Evolutionary conservation across 2,797 vertebrate species (phyloP), one percentile per base, ranked within the genome.

Genomic region (Diplodus sargus): DNA sequence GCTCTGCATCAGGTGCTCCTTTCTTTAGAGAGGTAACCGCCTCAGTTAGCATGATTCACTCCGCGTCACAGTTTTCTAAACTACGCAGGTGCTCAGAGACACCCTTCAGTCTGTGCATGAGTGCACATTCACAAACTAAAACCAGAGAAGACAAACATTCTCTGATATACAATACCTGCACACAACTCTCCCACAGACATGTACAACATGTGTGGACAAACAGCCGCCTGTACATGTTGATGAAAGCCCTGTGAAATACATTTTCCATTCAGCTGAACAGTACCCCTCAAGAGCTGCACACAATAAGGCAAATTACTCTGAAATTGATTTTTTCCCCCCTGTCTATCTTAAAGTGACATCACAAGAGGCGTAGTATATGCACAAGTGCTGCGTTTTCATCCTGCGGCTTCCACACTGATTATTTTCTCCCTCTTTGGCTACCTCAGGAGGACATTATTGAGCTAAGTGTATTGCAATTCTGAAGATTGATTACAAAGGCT

Each of bases 401-500:
- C 53, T 74, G 76, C 52, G n/a, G 28, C 76, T 83, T 85, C 82
- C 82, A 42, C 51, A 0, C 51, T 86, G 81, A 90, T 89, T 85
- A 83, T 85, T 76, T 78, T 70, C 58, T 65, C 72, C 54, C 67
- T 66, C 70, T 78, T 83, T 77, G 58, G 68, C 73, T 79, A 70
- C 69, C 70, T 82, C 43, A 74, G n/a, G 59, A 72, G 42, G 57
- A 79, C 74, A 79, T 79, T 84, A 79, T 74, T 74, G 52, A 80
- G 74, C 69, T 85, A 82, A 85, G 81, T 80, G 78, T 60, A 89
- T 85, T 83, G 70, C 78, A 54, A 22, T 59, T 82, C 65, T 81
- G 34, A 77, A 90, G 83, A 88, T 89, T 84, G 79, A 90, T 90
- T 78, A 79, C 74, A 63, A 81, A 85, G 65, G 59, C 70, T 77